Percentiles rank a stretch among this genome's conserved stretches.
These are phyloP conservation scores for Plutella xylostella DNA, from an alignment of 2,888 invertebrate species.

Conservation along the genomic window DNA sequence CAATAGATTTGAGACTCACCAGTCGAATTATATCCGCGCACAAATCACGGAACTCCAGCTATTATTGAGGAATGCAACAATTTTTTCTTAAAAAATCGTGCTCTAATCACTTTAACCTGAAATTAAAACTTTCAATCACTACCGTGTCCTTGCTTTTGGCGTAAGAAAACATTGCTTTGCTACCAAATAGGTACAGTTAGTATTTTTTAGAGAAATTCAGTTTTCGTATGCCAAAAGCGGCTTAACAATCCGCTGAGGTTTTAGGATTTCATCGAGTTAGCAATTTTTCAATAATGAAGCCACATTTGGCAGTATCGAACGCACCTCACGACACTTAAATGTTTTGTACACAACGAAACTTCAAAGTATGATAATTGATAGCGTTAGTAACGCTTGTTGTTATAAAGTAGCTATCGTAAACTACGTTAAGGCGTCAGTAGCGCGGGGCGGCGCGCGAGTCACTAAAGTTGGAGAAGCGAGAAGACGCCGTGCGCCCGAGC, in stretches of 20 bases:
- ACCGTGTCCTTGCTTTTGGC: slow-evolving; percentile 36
- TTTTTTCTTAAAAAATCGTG: slow-evolving; percentile 16
- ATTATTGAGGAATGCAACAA: slow-evolving; percentile 49
- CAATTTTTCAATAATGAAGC: no score
- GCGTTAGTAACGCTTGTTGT: neutral
- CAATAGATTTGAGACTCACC: slow-evolving; percentile 9
- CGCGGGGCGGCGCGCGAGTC: slow-evolving; percentile 43
- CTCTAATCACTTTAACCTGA: slow-evolving; percentile 28
- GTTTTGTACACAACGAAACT: neutral
- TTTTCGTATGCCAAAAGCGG: neutral
- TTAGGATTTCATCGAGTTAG: no score
- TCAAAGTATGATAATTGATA: neutral
- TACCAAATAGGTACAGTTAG: no score
- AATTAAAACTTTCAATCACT: slow-evolving; percentile 42
- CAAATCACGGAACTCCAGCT: slow-evolving; percentile 23
- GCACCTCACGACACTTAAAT: neutral
- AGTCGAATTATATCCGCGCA: slow-evolving; percentile 18
- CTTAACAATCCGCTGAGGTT: no score
- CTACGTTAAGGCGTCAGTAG: slow-evolving; percentile 27
- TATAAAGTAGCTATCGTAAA: neutral
- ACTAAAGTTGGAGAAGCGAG: slow-evolving; percentile 54
- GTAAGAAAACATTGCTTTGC: slow-evolving; percentile 22
- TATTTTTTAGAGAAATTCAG: neutral
- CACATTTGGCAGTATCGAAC: neutral
- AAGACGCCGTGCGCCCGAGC: slow-evolving; percentile 63